phyloP scores from a whole-genome alignment of 1,140 invertebrate species.

The Plodia interpunctella region DNA sequence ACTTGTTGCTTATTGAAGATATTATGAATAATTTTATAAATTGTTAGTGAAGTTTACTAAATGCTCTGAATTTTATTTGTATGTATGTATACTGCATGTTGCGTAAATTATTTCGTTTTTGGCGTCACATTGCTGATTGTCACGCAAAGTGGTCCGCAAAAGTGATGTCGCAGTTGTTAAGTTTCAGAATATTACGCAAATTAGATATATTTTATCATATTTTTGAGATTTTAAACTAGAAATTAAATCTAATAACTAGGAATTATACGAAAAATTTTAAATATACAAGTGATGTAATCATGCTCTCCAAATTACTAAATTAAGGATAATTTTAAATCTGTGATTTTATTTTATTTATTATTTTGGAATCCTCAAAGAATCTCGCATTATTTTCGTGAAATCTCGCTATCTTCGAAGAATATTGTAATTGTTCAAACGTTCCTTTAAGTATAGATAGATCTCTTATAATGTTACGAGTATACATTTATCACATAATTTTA shows the following conservation, averaged over 20 bases:
- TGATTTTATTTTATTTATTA: constrained; percentile 69
- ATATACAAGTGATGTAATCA: constrained; percentile 29
- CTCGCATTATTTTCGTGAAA: constrained; percentile 26
- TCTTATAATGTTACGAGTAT: constrained; percentile 69
- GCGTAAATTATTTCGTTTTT: constrained; percentile 63
- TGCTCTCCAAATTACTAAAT: constrained; percentile 45
- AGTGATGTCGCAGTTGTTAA: constrained; percentile 48
- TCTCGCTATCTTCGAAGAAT: constrained; percentile 60
- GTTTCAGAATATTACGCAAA: constrained; percentile 65
- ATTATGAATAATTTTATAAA: constrained; percentile 70
- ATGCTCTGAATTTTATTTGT: constrained; percentile 46
- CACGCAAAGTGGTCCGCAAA: constrained; percentile 25
- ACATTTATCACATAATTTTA: constrained; percentile 15
- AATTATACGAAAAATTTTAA: constrained; percentile 17
- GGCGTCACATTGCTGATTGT: constrained; percentile 19
- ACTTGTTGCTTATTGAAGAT: constrained; percentile 76
- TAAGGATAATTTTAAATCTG: constrained; percentile 59
- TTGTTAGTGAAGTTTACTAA: constrained; percentile 67
- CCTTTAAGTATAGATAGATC: constrained; percentile 74
- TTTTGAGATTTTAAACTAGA: constrained; percentile 56
- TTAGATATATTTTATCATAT: constrained; percentile 37
- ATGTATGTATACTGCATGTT: constrained; percentile 46
- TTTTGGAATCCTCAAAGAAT: constrained; percentile 40
- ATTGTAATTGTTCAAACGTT: constrained; percentile 58
- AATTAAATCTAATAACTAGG: constrained; percentile 38